These are phyloP conservation scores for Megaceryle alcyon DNA, from an alignment of 2,797 vertebrate species.

Conservation along the genomic window DNA sequence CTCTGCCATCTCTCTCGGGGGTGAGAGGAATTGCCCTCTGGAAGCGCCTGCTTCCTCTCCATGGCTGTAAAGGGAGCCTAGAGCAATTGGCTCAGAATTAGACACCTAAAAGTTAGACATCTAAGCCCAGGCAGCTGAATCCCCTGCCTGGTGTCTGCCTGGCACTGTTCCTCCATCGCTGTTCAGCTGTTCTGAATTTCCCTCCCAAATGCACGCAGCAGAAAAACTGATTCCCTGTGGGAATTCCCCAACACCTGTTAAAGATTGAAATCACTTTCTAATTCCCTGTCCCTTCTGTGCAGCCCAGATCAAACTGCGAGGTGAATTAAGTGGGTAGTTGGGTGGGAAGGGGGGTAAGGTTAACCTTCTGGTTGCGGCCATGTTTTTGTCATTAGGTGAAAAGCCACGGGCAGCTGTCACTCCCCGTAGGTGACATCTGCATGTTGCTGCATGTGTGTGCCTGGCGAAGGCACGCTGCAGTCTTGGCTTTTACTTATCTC, in stretches of 20 bases:
- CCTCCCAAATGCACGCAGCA: neutral
- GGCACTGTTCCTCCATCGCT: neutral
- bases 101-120: neutral
- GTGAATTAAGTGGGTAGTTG: neutral
- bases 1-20: neutral
- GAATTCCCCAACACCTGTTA: slow-evolving; percentile 8
- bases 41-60: slow-evolving; percentile 33
- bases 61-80: slow-evolving; percentile 35
- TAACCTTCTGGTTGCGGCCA: neutral
- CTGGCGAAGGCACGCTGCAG: neutral
- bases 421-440: neutral
- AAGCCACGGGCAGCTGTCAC: neutral
- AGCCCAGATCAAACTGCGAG: neutral
- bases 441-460: neutral
- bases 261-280: neutral
- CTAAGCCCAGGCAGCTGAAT: neutral
- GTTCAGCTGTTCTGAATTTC: slow-evolving; percentile 23
- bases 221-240: slow-evolving; percentile 6
- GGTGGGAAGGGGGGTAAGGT: neutral
- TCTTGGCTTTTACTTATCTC: neutral
- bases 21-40: slow-evolving; percentile 41
- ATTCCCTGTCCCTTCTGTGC: neutral
- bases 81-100: slow-evolving; percentile 26
- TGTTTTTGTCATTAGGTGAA: neutral
- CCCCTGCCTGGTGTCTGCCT: slow-evolving; percentile 32